Evolutionary conservation across 2,888 invertebrate species (phyloP), one percentile per base, ranked within the genome.

Genomic region (Archips crataeganus): DNA sequence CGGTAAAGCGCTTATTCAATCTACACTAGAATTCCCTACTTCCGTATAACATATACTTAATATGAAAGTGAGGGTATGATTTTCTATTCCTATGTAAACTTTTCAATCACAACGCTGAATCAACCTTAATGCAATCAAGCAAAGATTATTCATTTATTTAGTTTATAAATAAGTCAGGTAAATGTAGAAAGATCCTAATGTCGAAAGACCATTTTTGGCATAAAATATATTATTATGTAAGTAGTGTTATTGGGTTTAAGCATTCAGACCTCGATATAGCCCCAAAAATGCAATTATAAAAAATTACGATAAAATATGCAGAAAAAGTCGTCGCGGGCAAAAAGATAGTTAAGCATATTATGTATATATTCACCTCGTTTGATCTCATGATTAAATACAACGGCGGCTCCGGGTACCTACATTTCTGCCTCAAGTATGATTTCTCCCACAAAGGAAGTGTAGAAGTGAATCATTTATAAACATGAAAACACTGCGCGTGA

Each of bases 381-480:
- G 32, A 32, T 57, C 32, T 57, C 57, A 57, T 57, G 57, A 57
- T 57, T 57, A 57, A 57, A 57, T 57, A 57, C 32, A 57, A 57
- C 32, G 10, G 11, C 32, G 32, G 23, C 32, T 57, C 6, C 57
- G 3, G 11, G 32, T 32, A 32, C 57, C 57, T 32, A 57, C 57
- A 32, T 54, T 57, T 57, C 32, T 32, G 57, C 10, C 57, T 57
- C 32, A 57, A 57, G 57, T 57, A 57, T 57, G 57, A 57, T 57
- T 57, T 23, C 57, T 32, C 4, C 32, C 57, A 32, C 23, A 57
- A 57, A 57, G 57, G 57, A 23, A 57, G 57, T 32, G 23, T 54
- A 23, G 54, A 9, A 54, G 54, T 54, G 57, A 57, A 57, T 57
- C 57, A 57, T 57, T 57, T 57, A 57, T 57, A 57, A 57, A 57